Evolutionary conservation across 2,888 invertebrate species (phyloP).

Genomic region (Hydrotaea cyrtoneurina): DNA sequence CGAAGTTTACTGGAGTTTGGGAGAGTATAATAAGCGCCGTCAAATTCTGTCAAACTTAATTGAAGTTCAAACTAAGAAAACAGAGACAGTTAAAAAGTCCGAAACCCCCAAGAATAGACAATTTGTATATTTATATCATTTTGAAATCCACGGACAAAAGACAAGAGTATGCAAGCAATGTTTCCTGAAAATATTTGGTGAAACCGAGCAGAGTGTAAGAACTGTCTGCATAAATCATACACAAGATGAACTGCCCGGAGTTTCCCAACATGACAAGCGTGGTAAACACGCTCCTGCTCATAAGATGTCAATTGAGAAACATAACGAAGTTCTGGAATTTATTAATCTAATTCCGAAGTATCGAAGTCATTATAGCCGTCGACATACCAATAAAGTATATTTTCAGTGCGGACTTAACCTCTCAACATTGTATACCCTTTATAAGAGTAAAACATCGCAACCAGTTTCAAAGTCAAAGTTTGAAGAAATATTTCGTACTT

Average conservation of each 20-base stretch:
- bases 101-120: constrained; percentile 34
- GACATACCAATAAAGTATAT: constrained; percentile 45
- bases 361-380: constrained; percentile 47
- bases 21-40: constrained; percentile 26
- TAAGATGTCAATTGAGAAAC: constrained; percentile 45
- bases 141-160: constrained; percentile 41
- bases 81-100: constrained; percentile 33
- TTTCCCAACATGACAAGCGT: constrained; percentile 28
- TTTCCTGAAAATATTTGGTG: constrained; percentile 49
- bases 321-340: constrained; percentile 48
- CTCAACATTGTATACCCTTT: constrained; percentile 48
- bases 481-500: background rate
- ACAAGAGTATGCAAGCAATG: constrained; percentile 39
- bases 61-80: constrained; percentile 22
- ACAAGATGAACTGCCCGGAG: background rate
- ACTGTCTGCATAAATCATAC: background rate
- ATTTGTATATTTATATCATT: constrained; percentile 48
- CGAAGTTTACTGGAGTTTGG: constrained; percentile 10
- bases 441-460: constrained; percentile 48
- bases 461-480: constrained; percentile 46
- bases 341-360: constrained; percentile 51
- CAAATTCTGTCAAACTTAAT: constrained; percentile 12
- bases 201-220: constrained; percentile 42
- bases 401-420: constrained; percentile 53
- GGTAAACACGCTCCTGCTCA: constrained; percentile 38